Evolutionary conservation across 2,888 invertebrate genomes (phyloP).

Genomic region (Celastrina argiolus): DNA sequence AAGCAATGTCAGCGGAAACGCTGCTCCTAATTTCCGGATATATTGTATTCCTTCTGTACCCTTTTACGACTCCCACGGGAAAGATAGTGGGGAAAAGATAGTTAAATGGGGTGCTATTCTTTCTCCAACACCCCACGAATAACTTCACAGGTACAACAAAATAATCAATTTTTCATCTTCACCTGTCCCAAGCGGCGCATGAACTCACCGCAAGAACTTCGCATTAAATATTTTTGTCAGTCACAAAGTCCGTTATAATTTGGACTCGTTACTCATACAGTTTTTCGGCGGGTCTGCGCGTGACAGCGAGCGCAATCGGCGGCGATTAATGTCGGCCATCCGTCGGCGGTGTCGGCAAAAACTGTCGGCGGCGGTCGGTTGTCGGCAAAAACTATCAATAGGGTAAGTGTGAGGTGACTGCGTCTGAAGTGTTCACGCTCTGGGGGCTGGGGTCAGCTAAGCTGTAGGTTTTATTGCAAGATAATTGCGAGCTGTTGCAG

Average conservation of each 20-base stretch:
- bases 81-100: too few species aligned
- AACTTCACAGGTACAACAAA: too few species aligned
- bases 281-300: neutral
- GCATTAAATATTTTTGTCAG: neutral
- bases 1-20: too few species aligned
- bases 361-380: neutral
- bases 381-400: neutral
- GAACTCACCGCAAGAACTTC: neutral
- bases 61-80: too few species aligned
- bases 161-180: neutral
- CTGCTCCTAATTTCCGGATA: too few species aligned
- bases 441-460: too few species aligned
- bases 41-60: too few species aligned
- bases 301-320: conserved; percentile 11
- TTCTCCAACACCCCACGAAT: too few species aligned
- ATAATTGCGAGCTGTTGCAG: too few species aligned
- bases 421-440: too few species aligned
- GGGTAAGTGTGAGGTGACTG: neutral
- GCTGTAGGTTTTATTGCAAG: too few species aligned
- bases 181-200: neutral
- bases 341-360: conserved; percentile 8
- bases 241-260: conserved; percentile 1
- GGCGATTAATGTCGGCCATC: conserved; percentile 9
- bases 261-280: neutral
- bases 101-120: too few species aligned